phyloP scores from a whole-genome alignment of 2,888 invertebrate genomes.

The Drosophila incognita region DNA sequence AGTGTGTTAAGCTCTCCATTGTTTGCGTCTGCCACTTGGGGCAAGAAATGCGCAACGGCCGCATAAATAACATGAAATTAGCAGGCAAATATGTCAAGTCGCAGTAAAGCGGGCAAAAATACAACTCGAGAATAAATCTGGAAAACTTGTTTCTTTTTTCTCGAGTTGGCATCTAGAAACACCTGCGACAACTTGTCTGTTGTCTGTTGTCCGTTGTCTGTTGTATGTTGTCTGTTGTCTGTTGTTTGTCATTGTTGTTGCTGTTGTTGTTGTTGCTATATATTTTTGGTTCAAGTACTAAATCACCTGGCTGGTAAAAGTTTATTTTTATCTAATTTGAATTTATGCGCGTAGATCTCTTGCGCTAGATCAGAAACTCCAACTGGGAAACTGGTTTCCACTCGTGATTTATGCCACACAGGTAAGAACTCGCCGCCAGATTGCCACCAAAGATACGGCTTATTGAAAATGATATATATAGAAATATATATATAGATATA shows the following conservation, averaged over 20 bases:
- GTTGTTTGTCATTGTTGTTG: constrained; percentile 1
- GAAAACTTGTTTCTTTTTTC: constrained; percentile 63
- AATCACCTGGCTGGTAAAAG: constrained; percentile 71
- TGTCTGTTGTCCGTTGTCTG: background rate
- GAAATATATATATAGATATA: constrained; percentile 14
- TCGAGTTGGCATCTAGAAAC: constrained; percentile 57
- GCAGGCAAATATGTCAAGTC: constrained; percentile 77
- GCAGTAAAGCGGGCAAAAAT: constrained; percentile 39
- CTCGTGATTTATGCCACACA: constrained; percentile 69
- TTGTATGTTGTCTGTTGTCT: constrained; percentile 15
- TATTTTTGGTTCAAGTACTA: constrained; percentile 68
- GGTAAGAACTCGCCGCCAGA: constrained; percentile 36
- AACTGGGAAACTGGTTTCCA: constrained; percentile 52
- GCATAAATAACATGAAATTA: constrained; percentile 78
- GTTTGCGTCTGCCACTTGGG: constrained; percentile 55
- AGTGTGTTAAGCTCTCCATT: constrained; percentile 63
- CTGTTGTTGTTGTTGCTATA: constrained; percentile 21
- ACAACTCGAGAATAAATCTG: constrained; percentile 64
- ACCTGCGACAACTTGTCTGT: constrained; percentile 54
- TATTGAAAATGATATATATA: constrained; percentile 65
- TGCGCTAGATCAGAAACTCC: constrained; percentile 52
- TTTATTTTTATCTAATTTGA: constrained; percentile 72
- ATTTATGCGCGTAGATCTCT: constrained; percentile 76
- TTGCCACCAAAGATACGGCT: constrained; percentile 60
- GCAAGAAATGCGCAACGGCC: constrained; percentile 56